phyloP scores from a whole-genome alignment of 2,113 vertebrate genomes.

The Telmatochromis sp. region DNA sequence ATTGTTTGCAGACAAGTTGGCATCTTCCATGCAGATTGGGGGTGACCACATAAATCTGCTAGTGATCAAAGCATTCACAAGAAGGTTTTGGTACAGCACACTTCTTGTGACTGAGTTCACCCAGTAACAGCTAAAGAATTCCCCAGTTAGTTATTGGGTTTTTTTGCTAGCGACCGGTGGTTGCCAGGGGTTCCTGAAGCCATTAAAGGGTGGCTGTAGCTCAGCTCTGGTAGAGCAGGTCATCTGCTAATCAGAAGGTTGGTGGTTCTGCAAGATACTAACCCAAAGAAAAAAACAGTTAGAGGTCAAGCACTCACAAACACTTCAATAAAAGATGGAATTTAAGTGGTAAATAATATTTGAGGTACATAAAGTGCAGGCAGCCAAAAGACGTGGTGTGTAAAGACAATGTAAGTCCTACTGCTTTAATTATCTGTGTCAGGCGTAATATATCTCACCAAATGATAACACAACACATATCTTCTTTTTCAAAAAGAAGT shows the following conservation, averaged over 20 bases:
- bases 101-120: not conserved
- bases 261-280: not conserved
- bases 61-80: not conserved
- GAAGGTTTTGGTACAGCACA: not conserved
- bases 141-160: not conserved
- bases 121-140: not conserved
- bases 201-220: not conserved
- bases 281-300: not conserved
- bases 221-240: not conserved
- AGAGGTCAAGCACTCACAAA: not conserved
- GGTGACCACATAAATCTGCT: not conserved
- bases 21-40: not conserved
- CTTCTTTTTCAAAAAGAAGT: not conserved
- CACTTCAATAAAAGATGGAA: not conserved
- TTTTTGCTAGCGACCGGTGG: not conserved
- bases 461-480: not conserved
- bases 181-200: not conserved
- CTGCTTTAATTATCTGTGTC: not conserved
- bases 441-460: not conserved
- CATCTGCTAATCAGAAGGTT: not conserved
- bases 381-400: not conserved
- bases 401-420: not conserved
- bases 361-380: not conserved
- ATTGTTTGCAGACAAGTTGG: not conserved
- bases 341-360: not conserved